A percentile compares a stretch with the other conserved stretches of the same genome.
Evolutionary conservation across 2,797 vertebrate genomes (phyloP).

Genomic region (Epinephelus malabaricus): DNA sequence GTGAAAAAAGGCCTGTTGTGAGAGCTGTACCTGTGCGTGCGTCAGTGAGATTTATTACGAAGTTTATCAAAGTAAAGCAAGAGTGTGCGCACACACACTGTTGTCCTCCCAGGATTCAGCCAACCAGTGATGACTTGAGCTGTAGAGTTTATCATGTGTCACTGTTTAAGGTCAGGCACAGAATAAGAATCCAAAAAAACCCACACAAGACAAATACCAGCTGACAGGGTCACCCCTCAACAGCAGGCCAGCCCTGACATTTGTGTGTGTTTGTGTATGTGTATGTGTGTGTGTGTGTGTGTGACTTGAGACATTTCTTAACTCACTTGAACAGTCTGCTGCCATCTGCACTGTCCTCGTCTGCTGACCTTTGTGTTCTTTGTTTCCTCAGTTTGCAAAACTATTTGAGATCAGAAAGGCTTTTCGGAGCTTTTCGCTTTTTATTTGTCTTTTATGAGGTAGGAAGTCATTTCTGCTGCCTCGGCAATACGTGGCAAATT

Average conservation of each 20-base stretch:
- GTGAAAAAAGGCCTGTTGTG: neutral
- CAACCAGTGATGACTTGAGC: conserved; percentile 39
- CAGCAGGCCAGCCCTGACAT: conserved; percentile 63
- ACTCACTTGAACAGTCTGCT: conserved; percentile 50
- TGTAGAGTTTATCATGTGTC: conserved; percentile 59
- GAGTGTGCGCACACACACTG: neutral
- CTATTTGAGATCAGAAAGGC: conserved; percentile 22
- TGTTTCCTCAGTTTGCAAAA: conserved; percentile 50
- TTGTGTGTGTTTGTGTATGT: conserved; percentile 48
- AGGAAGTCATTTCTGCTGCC: conserved; percentile 50
- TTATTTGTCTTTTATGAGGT: conserved; percentile 25
- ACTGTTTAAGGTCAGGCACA: conserved; percentile 65
- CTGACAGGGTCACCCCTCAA: conserved; percentile 71
- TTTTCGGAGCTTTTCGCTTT: conserved; percentile 31
- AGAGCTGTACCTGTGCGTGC: neutral
- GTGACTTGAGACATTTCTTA: conserved; percentile 40
- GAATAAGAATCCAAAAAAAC: conserved; percentile 47
- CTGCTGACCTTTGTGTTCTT: conserved; percentile 69
- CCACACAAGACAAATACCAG: conserved; percentile 62
- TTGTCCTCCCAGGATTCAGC: conserved; percentile 11
- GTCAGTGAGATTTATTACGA: conserved; percentile 6
- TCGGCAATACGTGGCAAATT: conserved; percentile 35
- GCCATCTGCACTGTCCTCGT: conserved; percentile 55
- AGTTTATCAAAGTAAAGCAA: neutral
- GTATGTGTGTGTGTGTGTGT: conserved; percentile 40